Conservation (phyloP, 1,140 invertebrate species). For the Brachionus rotundiformis region DNA sequence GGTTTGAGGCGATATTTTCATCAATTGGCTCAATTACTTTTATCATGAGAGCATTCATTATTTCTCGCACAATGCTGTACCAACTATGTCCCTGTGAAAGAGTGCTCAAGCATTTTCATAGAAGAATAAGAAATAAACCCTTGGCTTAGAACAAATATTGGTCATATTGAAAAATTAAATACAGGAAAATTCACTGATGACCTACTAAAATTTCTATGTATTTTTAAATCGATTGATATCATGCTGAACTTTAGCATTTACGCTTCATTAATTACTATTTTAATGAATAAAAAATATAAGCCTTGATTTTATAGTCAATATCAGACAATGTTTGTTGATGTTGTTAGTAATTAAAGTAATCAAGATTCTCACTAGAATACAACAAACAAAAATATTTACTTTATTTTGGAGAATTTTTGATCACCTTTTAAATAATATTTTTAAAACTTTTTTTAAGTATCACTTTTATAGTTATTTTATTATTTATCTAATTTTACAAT, state of each 20-base stretch:
- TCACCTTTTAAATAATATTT: neutral
- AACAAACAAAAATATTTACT: neutral
- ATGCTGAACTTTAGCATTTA: neutral
- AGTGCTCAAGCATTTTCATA: too few relatives aligned
- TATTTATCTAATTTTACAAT: too few relatives aligned
- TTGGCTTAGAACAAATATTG: neutral
- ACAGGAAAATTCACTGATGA: neutral
- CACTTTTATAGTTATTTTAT: too few relatives aligned
- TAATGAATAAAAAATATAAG: neutral
- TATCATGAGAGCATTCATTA: too few relatives aligned
- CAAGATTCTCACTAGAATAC: neutral
- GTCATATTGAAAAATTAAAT: neutral
- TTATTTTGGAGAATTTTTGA: neutral
- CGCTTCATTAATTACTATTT: neutral
- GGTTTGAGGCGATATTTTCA: too few relatives aligned
- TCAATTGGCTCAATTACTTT: too few relatives aligned
- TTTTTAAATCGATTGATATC: neutral
- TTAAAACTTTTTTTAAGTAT: too few relatives aligned
- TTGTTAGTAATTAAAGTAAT: neutral
- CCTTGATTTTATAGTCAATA: neutral
- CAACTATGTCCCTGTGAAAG: too few relatives aligned
- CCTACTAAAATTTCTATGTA: neutral
- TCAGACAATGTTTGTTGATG: neutral
- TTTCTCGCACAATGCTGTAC: too few relatives aligned
- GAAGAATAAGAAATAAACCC: too few relatives aligned